Evolutionary conservation across 2,888 invertebrate species (phyloP).

Genomic region (Lasius fuliginosus): DNA sequence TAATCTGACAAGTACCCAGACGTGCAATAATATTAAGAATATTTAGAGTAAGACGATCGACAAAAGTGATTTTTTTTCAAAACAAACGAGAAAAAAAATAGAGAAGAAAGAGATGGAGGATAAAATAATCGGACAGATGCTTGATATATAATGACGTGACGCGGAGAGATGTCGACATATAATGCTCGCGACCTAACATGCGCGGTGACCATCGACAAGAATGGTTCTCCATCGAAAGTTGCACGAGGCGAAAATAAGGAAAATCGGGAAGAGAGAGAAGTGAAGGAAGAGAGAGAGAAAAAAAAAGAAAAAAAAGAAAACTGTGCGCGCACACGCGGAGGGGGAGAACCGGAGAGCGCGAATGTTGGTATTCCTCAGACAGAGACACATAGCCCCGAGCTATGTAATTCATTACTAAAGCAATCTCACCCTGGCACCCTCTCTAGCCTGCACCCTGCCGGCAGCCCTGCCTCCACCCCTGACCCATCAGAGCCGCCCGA

Average conservation of each 20-base stretch:
- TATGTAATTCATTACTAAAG: conserved; percentile 85
- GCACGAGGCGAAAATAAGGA: conserved; percentile 33
- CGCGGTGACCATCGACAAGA: conserved; percentile 50
- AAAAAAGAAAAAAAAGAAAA: background rate
- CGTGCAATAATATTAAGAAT: background rate
- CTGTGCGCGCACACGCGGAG: background rate
- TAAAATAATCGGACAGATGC: background rate
- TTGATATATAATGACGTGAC: background rate
- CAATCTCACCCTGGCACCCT: conserved; percentile 79
- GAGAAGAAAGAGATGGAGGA: background rate
- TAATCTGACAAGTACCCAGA: background rate
- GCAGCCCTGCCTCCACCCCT: conserved; percentile 73
- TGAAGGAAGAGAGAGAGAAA: background rate
- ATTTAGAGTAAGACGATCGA: background rate
- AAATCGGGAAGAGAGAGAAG: background rate
- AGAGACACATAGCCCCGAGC: conserved; percentile 84
- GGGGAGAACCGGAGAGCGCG: conserved; percentile 66
- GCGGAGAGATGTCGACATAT: background rate
- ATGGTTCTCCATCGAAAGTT: conserved; percentile 37
- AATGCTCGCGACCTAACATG: conserved; percentile 29
- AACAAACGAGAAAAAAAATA: background rate
- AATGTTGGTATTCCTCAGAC: conserved; percentile 79
- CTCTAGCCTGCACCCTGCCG: conserved; percentile 64
- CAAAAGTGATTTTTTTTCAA: background rate
- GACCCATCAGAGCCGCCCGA: conserved; percentile 67